Evolutionary conservation across 1,140 invertebrate species (phyloP), one percentile per base, ranked within the genome.

Genomic region (Nephila pilipes): DNA sequence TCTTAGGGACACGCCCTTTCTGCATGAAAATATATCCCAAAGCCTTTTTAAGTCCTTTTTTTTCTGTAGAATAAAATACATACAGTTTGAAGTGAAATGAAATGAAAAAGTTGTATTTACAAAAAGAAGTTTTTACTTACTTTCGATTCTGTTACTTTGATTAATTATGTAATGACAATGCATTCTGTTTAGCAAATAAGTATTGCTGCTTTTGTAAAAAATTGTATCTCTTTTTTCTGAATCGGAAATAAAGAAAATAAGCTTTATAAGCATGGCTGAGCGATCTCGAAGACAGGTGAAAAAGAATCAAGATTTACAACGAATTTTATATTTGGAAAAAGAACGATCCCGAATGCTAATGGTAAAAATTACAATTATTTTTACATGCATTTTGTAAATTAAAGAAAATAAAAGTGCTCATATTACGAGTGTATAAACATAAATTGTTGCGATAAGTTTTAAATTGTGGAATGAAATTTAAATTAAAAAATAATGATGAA

Each of bases 261-360:
- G 32, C n/a, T 89, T 6, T 22, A 25, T 58, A 85, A 91, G 83
- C 18, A 93, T 93, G 93, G 87, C 93, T 36, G 93, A 91, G 29
- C 69, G 87, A 32, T 88, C 93, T 14, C 65, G 81, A 10, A 91
- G 93, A 75, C 89, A 94, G 63, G 75, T 90, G 5, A 94, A 92
- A 55, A 94, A 94, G 55, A 92, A 81, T 60, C 63, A 79, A 54
- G 89, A 94, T 81, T 75, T 94, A 57, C 79, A 92, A 36, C 69
- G 75, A 20, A 94, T 94, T 63, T 65, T 87, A 69, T 46, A 38
- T 55, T 75, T 92, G 46, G 89, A 94, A 88, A 69, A 69, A 65
- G 89, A 94, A 87, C 25, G 85, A 16, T 29, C 36, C 5, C 60
- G 90, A 55, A 36, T 94, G 22, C 83, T 81, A 80, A 57, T 63